Evolutionary conservation across 2,113 vertebrate species (phyloP).

Genomic region (Myotis yumanensis): DNA sequence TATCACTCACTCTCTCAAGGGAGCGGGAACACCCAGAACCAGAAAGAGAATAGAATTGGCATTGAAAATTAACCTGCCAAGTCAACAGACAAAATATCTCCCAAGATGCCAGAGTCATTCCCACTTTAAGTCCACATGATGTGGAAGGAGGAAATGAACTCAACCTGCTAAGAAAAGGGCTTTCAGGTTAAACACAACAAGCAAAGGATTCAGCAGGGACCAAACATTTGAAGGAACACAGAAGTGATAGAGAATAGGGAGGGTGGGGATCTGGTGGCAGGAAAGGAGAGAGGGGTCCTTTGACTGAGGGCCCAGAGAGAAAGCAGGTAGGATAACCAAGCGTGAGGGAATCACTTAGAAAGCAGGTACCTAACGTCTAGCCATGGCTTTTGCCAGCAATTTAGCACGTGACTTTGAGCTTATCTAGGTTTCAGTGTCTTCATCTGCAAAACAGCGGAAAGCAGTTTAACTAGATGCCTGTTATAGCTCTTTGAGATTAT

Average conservation of each 20-base stretch:
- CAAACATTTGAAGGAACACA: not conserved
- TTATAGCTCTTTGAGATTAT: slow-evolving; percentile 13
- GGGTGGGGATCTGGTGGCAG: not conserved
- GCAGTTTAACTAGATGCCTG: slow-evolving; percentile 5
- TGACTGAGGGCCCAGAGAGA: not conserved
- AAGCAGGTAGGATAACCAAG: not conserved
- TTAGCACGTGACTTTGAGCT: slow-evolving; percentile 38
- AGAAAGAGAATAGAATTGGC: not conserved
- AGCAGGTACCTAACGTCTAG: slow-evolving; percentile 38
- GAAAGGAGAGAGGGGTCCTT: not conserved
- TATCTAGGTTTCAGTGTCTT: slow-evolving; percentile 39
- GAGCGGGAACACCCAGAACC: not conserved
- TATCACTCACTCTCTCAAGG: not conserved
- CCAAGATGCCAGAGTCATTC: slow-evolving; percentile 12
- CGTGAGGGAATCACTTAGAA: not conserved
- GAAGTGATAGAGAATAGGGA: not conserved
- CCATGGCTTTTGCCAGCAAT: slow-evolving; percentile 44
- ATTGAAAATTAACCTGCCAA: slow-evolving; percentile 22
- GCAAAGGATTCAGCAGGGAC: slow-evolving; percentile 13
- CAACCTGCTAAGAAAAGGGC: slow-evolving; percentile 42
- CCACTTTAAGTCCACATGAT: not conserved
- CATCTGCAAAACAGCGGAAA: slow-evolving; percentile 40
- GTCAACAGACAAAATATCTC: slow-evolving; percentile 21
- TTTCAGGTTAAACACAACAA: slow-evolving; percentile 47
- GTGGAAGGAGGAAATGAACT: not conserved